Conservation (phyloP, 2,113 vertebrate genomes). For the Bothrops jararaca region DNA sequence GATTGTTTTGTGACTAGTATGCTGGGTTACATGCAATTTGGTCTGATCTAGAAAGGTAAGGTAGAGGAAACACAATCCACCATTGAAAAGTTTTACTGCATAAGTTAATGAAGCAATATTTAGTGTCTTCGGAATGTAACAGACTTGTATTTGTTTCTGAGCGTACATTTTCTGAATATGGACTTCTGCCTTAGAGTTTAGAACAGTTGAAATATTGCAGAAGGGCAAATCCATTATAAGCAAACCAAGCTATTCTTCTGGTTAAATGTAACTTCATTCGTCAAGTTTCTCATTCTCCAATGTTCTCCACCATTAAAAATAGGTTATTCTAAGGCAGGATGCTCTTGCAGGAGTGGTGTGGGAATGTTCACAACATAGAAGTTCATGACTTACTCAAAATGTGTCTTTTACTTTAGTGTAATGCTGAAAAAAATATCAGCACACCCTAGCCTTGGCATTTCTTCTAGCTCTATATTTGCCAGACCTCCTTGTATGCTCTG, state of each 20-base stretch:
- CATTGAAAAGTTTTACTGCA: background rate
- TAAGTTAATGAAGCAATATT: background rate
- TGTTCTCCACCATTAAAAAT: background rate
- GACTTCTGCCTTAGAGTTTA: too few species aligned
- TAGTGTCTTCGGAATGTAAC: background rate
- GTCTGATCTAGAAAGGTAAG: background rate
- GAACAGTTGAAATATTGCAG: too few species aligned
- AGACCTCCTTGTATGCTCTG: background rate
- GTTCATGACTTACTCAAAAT: background rate
- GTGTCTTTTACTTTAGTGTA: background rate
- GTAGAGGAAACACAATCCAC: background rate
- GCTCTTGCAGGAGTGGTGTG: background rate
- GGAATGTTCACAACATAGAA: background rate
- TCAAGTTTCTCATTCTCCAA: too few species aligned
- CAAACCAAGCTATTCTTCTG: too few species aligned
- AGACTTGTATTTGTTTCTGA: too few species aligned
- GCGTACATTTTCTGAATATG: too few species aligned
- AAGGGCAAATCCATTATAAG: too few species aligned
- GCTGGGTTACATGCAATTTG: background rate
- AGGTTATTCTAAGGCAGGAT: background rate
- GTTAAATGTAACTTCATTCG: too few species aligned
- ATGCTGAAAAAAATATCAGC: slow-evolving; percentile 1
- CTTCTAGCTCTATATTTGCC: background rate
- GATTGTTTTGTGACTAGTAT: background rate
- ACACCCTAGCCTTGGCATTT: background rate